Percentiles rank a stretch among this genome's conserved stretches.
Conservation (phyloP, 2,113 vertebrate genomes). For the Ceyx cyanopectus region DNA sequence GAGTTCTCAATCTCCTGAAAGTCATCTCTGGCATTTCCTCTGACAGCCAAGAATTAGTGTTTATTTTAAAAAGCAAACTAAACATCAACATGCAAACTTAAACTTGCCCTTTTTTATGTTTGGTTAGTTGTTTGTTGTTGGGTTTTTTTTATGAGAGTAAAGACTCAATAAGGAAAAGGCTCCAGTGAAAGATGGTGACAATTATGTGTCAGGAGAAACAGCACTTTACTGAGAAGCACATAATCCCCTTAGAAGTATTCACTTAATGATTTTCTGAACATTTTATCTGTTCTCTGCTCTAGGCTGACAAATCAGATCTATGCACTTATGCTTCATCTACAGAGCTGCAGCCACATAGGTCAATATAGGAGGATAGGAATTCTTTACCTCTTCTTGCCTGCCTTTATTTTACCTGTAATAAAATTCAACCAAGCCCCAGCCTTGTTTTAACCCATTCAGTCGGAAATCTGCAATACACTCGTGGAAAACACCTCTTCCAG, state of each 20-base stretch:
- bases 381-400: background rate
- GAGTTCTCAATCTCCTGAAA: background rate
- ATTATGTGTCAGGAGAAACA: background rate
- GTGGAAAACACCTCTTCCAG: slow-evolving; percentile 16
- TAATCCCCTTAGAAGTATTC: background rate
- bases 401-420: slow-evolving; percentile 68
- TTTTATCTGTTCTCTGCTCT: background rate
- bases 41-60: background rate
- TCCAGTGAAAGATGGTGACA: background rate
- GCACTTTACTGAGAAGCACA: background rate
- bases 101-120: background rate
- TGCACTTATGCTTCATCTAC: background rate
- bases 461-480: slow-evolving; percentile 64
- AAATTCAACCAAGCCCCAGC: slow-evolving; percentile 69
- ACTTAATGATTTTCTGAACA: background rate
- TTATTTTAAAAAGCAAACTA: background rate
- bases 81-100: background rate
- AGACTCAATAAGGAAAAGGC: background rate
- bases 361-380: background rate
- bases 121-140: background rate
- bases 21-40: background rate
- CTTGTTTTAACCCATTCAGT: background rate
- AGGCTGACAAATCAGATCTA: background rate
- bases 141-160: background rate
- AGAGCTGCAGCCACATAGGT: background rate